phyloP scores from a whole-genome alignment of 2,113 vertebrate genomes.

The Grallaria varia region DNA sequence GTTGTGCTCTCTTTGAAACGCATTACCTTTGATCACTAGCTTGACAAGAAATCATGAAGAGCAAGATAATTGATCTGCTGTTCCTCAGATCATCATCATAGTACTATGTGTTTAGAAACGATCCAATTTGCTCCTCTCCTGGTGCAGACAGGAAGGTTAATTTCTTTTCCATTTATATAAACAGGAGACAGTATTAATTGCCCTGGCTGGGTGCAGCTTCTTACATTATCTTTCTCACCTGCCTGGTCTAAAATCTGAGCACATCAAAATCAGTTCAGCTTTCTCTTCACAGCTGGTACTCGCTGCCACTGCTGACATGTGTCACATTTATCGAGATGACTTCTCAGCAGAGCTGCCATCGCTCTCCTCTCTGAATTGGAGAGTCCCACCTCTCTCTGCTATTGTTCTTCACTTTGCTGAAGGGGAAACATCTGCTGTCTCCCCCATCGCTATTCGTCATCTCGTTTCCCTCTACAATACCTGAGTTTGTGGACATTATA shows the following conservation, averaged over 20 bases:
- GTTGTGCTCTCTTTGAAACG: constrained; percentile 35
- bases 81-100: neutral
- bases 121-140: constrained; percentile 25
- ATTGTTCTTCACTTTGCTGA: constrained; percentile 57
- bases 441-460: constrained; percentile 46
- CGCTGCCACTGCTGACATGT: neutral
- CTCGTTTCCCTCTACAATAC: constrained; percentile 31
- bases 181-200: neutral
- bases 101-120: neutral
- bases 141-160: constrained; percentile 33
- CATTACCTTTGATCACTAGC: constrained; percentile 8
- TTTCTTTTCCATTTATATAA: constrained; percentile 22
- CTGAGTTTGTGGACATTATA: constrained; percentile 22
- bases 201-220: neutral
- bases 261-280: neutral
- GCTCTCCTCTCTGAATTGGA: constrained; percentile 16
- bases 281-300: constrained; percentile 23
- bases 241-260: neutral
- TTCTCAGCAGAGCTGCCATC: constrained; percentile 40
- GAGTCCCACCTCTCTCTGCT: constrained; percentile 23
- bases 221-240: neutral
- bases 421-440: constrained; percentile 74
- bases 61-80: constrained; percentile 8
- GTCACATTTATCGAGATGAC: neutral
- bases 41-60: constrained; percentile 25